phyloP scores from a whole-genome alignment of 1,140 invertebrate species.

The Nautilus pompilius region DNA sequence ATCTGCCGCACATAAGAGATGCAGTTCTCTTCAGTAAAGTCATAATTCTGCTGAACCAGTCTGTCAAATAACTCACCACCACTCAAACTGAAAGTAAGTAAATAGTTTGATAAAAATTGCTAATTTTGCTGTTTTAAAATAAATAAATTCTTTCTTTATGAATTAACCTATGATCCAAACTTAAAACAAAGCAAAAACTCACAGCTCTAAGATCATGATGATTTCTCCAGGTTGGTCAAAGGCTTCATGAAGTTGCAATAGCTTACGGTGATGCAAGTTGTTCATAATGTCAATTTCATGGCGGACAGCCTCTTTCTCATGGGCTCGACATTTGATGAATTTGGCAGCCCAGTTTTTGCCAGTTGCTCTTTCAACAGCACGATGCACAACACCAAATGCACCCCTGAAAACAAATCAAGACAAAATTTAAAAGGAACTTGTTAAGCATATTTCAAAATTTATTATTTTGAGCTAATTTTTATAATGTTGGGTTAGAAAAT shows the following conservation, averaged over 20 bases:
- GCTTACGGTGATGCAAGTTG: constrained; percentile 91
- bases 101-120: not conserved
- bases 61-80: constrained; percentile 97
- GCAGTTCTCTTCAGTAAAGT: constrained; percentile 96
- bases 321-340: constrained; percentile 93
- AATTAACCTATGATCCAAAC: not conserved
- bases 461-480: too few species aligned
- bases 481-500: too few species aligned
- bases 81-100: constrained; percentile 70
- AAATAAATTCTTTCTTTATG: not conserved
- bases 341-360: constrained; percentile 98
- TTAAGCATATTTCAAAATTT: too few species aligned
- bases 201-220: constrained; percentile 99
- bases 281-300: constrained; percentile 99
- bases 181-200: constrained; percentile 58
- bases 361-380: constrained; percentile 90
- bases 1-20: constrained; percentile 99
- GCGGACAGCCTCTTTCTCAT: constrained; percentile 92
- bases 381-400: constrained; percentile 96
- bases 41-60: constrained; percentile 93
- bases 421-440: too few species aligned
- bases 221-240: constrained; percentile 99
- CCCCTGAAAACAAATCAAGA: too few species aligned
- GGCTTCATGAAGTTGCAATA: constrained; percentile 97
- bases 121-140: not conserved